Conservation (phyloP, 2,888 invertebrate genomes). For the Zaprionus lineosus region DNA sequence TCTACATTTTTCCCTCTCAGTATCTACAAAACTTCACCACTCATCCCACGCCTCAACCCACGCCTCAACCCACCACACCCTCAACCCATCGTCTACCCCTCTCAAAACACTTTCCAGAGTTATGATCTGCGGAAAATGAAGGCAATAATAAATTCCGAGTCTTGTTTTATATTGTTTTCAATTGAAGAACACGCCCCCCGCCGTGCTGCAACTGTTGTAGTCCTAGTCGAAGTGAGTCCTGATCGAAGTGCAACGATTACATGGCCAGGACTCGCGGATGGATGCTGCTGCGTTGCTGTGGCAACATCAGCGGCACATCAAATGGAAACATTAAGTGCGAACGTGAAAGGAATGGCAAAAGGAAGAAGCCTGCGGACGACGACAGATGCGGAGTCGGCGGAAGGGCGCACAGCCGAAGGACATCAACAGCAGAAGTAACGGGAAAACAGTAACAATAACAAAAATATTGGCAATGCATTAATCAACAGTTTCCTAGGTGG, state of each 20-base stretch:
- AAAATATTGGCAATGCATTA: conserved; percentile 60
- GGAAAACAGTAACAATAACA: conserved; percentile 11
- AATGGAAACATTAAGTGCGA: conserved; percentile 73
- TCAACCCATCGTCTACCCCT: too few relatives aligned
- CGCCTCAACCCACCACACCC: too few relatives aligned
- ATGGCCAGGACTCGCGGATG: neutral
- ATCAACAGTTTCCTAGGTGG: conserved; percentile 46
- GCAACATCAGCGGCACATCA: conserved; percentile 48
- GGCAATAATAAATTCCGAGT: conserved; percentile 21
- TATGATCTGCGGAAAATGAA: conserved; percentile 9
- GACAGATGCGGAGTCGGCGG: conserved; percentile 17
- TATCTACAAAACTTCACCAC: too few relatives aligned
- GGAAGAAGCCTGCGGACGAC: conserved; percentile 32
- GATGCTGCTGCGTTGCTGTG: conserved; percentile 17
- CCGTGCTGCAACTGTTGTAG: conserved; percentile 52
- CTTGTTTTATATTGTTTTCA: conserved; percentile 3
- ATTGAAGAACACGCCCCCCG: too few relatives aligned
- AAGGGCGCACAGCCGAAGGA: conserved; percentile 6
- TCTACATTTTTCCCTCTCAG: too few relatives aligned
- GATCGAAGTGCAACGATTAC: conserved; percentile 17
- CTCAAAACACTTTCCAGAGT: too few relatives aligned
- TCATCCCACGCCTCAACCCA: too few relatives aligned
- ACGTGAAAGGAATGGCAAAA: conserved; percentile 73
- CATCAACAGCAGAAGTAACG: conserved; percentile 6
- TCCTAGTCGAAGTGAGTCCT: too few relatives aligned